Percentiles rank a stretch among this genome's conserved stretches.
These are phyloP conservation scores for Cinclus mexicanus DNA, from an alignment of 2,113 vertebrate genomes.

Conservation along the genomic window DNA sequence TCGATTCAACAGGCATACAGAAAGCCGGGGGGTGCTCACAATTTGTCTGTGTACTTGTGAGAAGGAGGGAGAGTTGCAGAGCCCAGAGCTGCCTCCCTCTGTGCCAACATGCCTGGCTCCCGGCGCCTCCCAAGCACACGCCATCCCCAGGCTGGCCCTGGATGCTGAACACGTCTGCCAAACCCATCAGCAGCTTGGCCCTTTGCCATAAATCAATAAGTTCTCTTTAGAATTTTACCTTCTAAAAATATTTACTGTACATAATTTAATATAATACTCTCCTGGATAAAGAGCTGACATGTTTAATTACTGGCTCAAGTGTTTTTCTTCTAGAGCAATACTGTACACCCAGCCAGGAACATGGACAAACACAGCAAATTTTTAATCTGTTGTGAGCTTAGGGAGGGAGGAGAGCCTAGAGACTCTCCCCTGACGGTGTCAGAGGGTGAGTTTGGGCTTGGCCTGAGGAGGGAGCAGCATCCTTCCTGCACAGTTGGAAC, in stretches of 20 bases:
- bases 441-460: not conserved
- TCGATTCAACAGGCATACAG: not conserved
- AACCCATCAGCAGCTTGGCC: constrained; percentile 71
- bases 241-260: constrained; percentile 84
- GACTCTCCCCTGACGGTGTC: not conserved
- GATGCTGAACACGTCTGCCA: constrained; percentile 68
- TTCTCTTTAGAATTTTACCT: constrained; percentile 77
- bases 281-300: constrained; percentile 79
- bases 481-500: not conserved
- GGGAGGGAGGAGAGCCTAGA: not conserved
- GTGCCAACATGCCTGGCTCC: fast-evolving
- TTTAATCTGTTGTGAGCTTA: not conserved
- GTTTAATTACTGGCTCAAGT: constrained; percentile 77
- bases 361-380: not conserved
- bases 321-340: constrained; percentile 62
- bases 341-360: not conserved
- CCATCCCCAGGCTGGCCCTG: constrained; percentile 1
- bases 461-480: not conserved
- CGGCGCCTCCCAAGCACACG: fast-evolving
- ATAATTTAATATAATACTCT: constrained; percentile 81
- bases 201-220: constrained; percentile 75
- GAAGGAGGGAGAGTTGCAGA: not conserved
- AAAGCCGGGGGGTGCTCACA: not conserved
- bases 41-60: not conserved
- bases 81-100: not conserved